These are phyloP conservation scores for Calameuta filiformis DNA, from an alignment of 2,888 invertebrate species.

Conservation along the genomic window DNA sequence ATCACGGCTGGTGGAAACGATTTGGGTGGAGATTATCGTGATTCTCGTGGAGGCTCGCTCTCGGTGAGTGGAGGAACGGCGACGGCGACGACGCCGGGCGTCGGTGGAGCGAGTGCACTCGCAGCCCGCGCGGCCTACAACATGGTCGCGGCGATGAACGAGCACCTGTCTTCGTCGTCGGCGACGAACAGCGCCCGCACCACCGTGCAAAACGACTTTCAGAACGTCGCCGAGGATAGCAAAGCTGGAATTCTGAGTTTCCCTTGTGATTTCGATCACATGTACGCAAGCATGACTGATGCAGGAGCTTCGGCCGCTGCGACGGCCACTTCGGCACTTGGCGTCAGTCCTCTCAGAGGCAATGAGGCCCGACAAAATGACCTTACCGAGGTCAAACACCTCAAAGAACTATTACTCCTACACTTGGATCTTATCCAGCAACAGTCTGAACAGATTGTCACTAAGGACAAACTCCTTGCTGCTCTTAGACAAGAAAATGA, in stretches of 20 bases:
- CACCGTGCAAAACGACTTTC: slow-evolving; percentile 25
- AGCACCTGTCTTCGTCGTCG: slow-evolving; percentile 58
- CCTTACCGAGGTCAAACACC: slow-evolving; percentile 73
- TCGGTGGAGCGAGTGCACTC: slow-evolving; percentile 66
- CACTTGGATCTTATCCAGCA: slow-evolving; percentile 91
- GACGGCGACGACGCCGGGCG: slow-evolving; percentile 77
- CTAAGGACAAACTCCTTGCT: slow-evolving; percentile 82
- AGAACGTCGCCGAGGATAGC: slow-evolving; percentile 32
- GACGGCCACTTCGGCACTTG: slow-evolving; percentile 55
- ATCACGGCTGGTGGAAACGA: background rate
- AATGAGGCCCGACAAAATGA: slow-evolving; percentile 60
- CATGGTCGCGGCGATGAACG: slow-evolving; percentile 67
- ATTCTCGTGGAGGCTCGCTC: background rate
- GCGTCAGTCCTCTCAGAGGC: slow-evolving; percentile 58
- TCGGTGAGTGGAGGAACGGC: slow-evolving; percentile 64
- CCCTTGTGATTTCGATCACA: slow-evolving; percentile 76
- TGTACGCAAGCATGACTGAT: slow-evolving; percentile 75
- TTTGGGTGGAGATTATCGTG: background rate
- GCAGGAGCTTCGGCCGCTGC: slow-evolving; percentile 50
- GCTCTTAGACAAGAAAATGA: slow-evolving; percentile 82
- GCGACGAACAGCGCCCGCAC: slow-evolving; percentile 37
- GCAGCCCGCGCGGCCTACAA: slow-evolving; percentile 48
- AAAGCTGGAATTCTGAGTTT: slow-evolving; percentile 71
- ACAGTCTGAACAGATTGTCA: slow-evolving; percentile 85
- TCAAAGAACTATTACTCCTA: slow-evolving; percentile 82